Conservation (phyloP, 2,888 invertebrate genomes). For the Chalcosyrphus nemorum region DNA sequence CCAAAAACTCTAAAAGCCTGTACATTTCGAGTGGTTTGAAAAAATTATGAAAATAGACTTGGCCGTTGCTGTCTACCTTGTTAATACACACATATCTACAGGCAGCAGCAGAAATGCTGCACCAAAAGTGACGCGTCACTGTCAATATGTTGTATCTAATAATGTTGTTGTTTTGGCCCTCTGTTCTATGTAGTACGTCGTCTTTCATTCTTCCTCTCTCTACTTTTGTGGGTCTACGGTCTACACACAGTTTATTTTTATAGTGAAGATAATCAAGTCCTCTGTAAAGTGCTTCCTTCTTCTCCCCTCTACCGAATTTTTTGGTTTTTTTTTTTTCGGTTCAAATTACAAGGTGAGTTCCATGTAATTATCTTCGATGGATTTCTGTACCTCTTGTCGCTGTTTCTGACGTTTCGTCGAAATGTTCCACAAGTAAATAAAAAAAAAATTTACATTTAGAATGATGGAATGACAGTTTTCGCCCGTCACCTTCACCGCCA, state of each 20-base stretch:
- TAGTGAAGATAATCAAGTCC: constrained; percentile 70
- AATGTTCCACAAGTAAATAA: constrained; percentile 53
- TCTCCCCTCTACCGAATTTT: constrained; percentile 58
- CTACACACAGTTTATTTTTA: constrained; percentile 67
- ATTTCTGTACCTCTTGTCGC: constrained; percentile 54
- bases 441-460: constrained; percentile 68
- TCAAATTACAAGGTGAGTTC: constrained; percentile 81
- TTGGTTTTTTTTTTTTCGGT: constrained; percentile 74
- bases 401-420: constrained; percentile 63
- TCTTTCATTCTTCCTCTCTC: constrained; percentile 45
- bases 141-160: constrained; percentile 76
- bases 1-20: constrained; percentile 70
- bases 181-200: constrained; percentile 47
- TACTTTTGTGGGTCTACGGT: constrained; percentile 38
- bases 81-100: constrained; percentile 15
- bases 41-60: constrained; percentile 69
- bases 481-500: constrained; percentile 36
- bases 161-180: constrained; percentile 70
- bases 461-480: constrained; percentile 74
- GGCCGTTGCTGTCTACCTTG: constrained; percentile 42
- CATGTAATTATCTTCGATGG: constrained; percentile 72
- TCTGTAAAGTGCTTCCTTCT: constrained; percentile 69
- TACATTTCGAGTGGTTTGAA: constrained; percentile 62
- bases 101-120: constrained; percentile 60
- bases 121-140: constrained; percentile 80